Evolutionary conservation across 1,140 invertebrate species (phyloP), one percentile per base, ranked within the genome.

Genomic region (Brachionus sp.): DNA sequence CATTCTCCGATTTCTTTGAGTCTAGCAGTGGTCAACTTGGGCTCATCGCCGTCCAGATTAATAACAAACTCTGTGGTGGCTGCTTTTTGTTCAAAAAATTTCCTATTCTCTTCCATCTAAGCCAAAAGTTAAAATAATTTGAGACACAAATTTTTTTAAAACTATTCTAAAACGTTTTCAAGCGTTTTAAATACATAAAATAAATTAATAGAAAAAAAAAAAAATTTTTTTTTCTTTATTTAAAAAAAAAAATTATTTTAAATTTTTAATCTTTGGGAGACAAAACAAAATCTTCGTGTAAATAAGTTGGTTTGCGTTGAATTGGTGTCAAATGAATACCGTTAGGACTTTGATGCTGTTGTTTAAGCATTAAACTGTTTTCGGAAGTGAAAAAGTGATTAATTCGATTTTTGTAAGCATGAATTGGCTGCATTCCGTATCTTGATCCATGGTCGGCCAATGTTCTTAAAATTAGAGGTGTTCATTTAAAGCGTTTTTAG

Each of bases 81-180:
- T 16, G 46, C 77, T 80, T 66, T 57, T 64, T 80, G 46, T 62
- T 80, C 62, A 23, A 62, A 80, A 66, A 62, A 80, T 62, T 62
- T 42, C 57, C 13, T 50, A 80, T 80, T 66, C 3, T 80, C 77
- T 37, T 80, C 37, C 70, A 75, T 75, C 70, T 75, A 46, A 46
- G 46, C 5, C 16, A 6, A 16, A 39, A 23, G 4, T 3, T 25
- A 5, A 25, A 23, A 64, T 4, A 5, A 23, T 12, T 29, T 29
- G 6, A 25, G 1, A 29, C 0, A 2, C 23, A 16, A 16, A 2
- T 6, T 57, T 6, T n/a, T 12, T 13, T 13, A 29, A n/a, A n/a
- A n/a, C n/a, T n/a, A n/a, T n/a, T n/a, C n/a, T 12, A 75, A 75
- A 75, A 75, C 70, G 70, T 13, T 44, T 9, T 46, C 5, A 75